These are phyloP conservation scores for Halictus ligatus DNA, from an alignment of 2,888 invertebrate genomes.

Conservation along the genomic window DNA sequence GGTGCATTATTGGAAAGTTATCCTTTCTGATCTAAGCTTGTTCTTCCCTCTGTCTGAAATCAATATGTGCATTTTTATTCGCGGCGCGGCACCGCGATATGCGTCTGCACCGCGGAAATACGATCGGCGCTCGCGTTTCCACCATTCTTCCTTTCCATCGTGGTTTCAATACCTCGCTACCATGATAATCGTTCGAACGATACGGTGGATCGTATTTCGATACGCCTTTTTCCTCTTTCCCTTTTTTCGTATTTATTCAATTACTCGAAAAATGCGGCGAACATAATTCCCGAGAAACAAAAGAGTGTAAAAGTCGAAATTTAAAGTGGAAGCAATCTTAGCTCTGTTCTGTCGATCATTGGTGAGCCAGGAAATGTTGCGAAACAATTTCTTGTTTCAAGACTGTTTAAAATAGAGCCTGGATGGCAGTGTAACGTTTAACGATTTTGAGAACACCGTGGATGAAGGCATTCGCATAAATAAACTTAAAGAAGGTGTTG, in stretches of 20 bases:
- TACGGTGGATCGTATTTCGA: neutral
- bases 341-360: neutral
- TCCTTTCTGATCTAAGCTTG: conserved; percentile 35
- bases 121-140: neutral
- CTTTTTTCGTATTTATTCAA: neutral
- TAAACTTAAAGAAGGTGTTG: no score
- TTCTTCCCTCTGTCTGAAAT: conserved; percentile 24
- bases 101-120: neutral
- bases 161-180: neutral
- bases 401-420: neutral
- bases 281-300: neutral
- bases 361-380: neutral
- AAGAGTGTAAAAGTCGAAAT: neutral
- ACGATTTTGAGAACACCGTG: no score
- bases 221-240: neutral
- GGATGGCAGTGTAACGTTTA: no score
- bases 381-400: neutral
- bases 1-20: conserved; percentile 37
- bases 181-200: neutral
- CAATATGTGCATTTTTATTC: conserved; percentile 49
- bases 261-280: neutral
- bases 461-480: no score
- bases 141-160: neutral
- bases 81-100: neutral
- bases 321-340: neutral